Percentiles rank a stretch among this genome's conserved stretches.
phyloP scores from a whole-genome alignment of 2,888 invertebrate genomes.

The Netelia virgata region DNA sequence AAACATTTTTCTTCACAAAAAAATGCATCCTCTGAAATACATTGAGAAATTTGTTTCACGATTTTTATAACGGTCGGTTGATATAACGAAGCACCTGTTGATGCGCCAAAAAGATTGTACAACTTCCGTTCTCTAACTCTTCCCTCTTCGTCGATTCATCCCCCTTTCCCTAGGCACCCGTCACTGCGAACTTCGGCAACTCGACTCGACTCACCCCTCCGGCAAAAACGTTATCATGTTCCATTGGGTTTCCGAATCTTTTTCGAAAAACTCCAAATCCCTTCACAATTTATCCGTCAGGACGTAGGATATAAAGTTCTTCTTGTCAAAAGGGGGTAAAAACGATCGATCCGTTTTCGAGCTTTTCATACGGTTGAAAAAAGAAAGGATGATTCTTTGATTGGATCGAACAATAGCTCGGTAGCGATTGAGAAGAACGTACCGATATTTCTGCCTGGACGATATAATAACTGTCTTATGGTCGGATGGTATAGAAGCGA shows the following conservation, averaged over 20 bases:
- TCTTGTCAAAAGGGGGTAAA: too few species aligned
- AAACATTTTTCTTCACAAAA: too few species aligned
- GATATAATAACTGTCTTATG: neutral
- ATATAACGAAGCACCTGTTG: conserved; percentile 60
- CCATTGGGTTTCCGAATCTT: conserved; percentile 32
- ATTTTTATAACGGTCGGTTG: neutral
- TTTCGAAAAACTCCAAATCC: conserved; percentile 29
- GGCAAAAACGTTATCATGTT: conserved; percentile 40
- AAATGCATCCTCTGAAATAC: too few species aligned
- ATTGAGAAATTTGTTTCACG: neutral
- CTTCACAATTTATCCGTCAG: neutral
- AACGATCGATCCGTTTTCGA: too few species aligned
- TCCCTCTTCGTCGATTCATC: conserved; percentile 24
- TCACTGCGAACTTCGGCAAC: conserved; percentile 23
- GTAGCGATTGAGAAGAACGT: neutral
- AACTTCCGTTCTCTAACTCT: conserved; percentile 41
- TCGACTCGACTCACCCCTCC: conserved; percentile 22
- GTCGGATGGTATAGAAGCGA: neutral
- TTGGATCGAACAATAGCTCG: neutral
- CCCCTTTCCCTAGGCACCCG: conserved; percentile 24
- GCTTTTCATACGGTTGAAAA: too few species aligned
- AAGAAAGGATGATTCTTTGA: too few species aligned
- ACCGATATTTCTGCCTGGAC: neutral
- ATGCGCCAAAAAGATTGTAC: conserved; percentile 42
- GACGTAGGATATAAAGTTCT: too few species aligned